These are phyloP conservation scores for Leptogaster cylindrica DNA, from an alignment of 2,888 invertebrate species.

Conservation along the genomic window DNA sequence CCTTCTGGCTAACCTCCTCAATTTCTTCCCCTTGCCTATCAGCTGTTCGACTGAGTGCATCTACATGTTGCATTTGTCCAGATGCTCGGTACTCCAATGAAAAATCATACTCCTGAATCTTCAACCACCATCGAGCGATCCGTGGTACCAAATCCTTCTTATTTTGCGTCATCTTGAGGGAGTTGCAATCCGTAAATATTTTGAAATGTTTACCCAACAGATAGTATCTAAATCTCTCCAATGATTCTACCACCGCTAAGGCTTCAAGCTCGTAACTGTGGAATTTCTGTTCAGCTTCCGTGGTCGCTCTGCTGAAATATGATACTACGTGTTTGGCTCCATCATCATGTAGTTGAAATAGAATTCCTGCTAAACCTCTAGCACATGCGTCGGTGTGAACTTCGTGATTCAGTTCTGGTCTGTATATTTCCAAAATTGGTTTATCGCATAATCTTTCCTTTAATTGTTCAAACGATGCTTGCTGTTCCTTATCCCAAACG, in stretches of 20 bases:
- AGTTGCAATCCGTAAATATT: neutral
- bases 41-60: neutral
- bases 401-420: too few species aligned
- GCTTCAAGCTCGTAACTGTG: neutral
- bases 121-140: neutral
- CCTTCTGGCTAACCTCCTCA: neutral
- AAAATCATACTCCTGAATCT: neutral
- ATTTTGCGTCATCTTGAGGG: neutral
- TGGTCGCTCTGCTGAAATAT: neutral
- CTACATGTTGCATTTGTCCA: neutral
- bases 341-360: neutral
- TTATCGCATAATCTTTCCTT: neutral
- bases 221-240: slow-evolving; percentile 1
- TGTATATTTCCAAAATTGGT: neutral
- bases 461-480: neutral
- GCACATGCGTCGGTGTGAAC: neutral
- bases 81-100: neutral
- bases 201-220: neutral
- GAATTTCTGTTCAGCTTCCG: neutral
- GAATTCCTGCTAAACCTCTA: neutral
- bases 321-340: neutral
- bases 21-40: neutral
- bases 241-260: neutral
- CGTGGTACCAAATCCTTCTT: neutral
- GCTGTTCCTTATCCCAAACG: neutral